phyloP scores from a whole-genome alignment of 64 coral and sea anemone species.

The Catalaphyllia jardinei region DNA sequence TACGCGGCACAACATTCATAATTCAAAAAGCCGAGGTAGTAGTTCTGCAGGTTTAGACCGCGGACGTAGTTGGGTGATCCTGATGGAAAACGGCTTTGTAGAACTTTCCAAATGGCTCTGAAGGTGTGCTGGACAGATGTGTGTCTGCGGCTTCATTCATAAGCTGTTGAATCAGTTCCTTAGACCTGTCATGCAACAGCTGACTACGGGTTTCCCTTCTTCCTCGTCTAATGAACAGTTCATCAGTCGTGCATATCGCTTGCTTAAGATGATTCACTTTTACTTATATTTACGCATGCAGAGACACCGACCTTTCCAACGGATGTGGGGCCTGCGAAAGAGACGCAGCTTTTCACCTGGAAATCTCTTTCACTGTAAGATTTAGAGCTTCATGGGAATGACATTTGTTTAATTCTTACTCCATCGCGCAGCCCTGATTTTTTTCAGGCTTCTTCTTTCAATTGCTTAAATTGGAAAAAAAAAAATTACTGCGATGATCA shows the following conservation, averaged over 20 bases:
- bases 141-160: slow-evolving; percentile 39
- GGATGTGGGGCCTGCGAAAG: slow-evolving; percentile 2
- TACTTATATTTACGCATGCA: slow-evolving; percentile 27
- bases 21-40: slow-evolving; percentile 41
- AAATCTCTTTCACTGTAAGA: slow-evolving; percentile 56
- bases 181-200: not conserved
- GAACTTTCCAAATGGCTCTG: slow-evolving; percentile 15
- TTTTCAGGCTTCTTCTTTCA: no score
- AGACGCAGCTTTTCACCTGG: slow-evolving; percentile 28
- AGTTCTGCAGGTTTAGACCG: slow-evolving; percentile 42
- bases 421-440: no score
- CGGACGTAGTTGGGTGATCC: slow-evolving; percentile 18
- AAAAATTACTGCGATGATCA: no score
- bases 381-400: slow-evolving; percentile 18
- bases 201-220: slow-evolving; percentile 11
- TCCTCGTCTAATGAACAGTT: slow-evolving; percentile 46
- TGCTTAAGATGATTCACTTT: slow-evolving; percentile 16
- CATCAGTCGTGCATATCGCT: slow-evolving; percentile 4
- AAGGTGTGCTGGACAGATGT: slow-evolving; percentile 18
- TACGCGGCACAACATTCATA: no score
- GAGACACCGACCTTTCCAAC: slow-evolving; percentile 31
- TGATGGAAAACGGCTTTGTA: slow-evolving; percentile 23
- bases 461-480: no score
- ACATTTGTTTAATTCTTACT: slow-evolving; percentile 37
- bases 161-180: slow-evolving; percentile 44